phyloP scores from a whole-genome alignment of 2,888 invertebrate genomes.

The Liopterus haemorrhoidalis region DNA sequence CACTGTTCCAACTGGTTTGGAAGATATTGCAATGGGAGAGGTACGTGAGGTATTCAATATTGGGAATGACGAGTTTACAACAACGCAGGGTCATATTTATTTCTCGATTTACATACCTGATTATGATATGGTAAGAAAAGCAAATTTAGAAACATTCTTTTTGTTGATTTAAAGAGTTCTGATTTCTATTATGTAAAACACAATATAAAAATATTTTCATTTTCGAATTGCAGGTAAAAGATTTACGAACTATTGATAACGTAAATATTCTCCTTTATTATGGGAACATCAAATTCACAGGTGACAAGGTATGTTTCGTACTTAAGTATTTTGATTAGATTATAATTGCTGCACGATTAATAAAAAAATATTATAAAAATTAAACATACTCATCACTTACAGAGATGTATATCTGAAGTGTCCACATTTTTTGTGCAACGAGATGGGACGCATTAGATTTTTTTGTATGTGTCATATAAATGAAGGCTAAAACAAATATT shows the following conservation, averaged over 20 bases:
- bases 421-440: not conserved
- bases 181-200: not conserved
- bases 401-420: not conserved
- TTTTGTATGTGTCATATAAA: no score
- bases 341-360: no score
- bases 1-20: constrained; percentile 16
- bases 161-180: not conserved
- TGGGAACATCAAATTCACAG: constrained; percentile 1
- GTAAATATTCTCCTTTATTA: constrained; percentile 12
- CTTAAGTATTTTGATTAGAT: not conserved
- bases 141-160: not conserved
- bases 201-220: not conserved
- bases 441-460: no score
- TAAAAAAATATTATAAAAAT: no score
- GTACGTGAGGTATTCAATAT: constrained; percentile 11
- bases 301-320: not conserved
- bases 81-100: no score
- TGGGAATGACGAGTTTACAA: not conserved
- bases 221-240: constrained; percentile 6
- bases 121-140: not conserved
- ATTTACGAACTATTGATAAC: constrained; percentile 14
- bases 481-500: no score
- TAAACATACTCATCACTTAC: no score
- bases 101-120: no score
- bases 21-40: constrained; percentile 9